Conservation (phyloP, 2,113 vertebrate genomes). For the Halichoerus grypus region DNA sequence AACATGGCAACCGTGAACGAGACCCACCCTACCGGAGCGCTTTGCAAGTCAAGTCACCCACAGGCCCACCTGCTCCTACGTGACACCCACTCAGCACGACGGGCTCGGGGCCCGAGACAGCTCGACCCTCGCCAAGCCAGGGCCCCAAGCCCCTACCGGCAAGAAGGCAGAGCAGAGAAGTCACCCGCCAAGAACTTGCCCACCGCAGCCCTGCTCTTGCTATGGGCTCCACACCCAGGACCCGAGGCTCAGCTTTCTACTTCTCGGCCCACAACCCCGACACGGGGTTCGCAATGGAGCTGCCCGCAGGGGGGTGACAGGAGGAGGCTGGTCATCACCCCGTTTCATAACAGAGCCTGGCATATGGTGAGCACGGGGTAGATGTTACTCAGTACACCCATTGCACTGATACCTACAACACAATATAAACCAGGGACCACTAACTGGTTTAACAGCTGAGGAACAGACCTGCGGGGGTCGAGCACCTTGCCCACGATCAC, state of each 20-base stretch:
- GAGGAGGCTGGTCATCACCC: not conserved
- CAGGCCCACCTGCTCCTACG: not conserved
- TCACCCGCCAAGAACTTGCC: not conserved
- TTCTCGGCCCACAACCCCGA: not conserved
- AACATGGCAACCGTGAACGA: not conserved
- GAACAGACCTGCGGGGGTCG: fast-evolving
- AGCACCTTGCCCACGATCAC: not conserved
- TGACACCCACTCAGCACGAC: not conserved
- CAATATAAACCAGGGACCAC: fast-evolving
- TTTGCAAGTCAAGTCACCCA: not conserved
- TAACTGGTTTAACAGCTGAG: not conserved
- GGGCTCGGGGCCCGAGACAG: not conserved
- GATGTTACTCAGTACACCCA: not conserved
- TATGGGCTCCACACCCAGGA: not conserved
- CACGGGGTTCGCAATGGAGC: too few species aligned
- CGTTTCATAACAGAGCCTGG: not conserved
- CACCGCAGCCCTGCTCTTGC: too few species aligned
- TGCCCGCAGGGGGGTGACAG: fast-evolving
- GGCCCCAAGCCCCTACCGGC: too few species aligned
- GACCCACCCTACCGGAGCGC: not conserved
- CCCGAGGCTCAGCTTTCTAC: not conserved
- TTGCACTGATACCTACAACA: not conserved
- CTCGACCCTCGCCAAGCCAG: not conserved
- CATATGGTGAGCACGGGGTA: too few species aligned
- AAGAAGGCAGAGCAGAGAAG: not conserved